Conservation (phyloP, 2,797 vertebrate genomes). For the Characodon lateralis region DNA sequence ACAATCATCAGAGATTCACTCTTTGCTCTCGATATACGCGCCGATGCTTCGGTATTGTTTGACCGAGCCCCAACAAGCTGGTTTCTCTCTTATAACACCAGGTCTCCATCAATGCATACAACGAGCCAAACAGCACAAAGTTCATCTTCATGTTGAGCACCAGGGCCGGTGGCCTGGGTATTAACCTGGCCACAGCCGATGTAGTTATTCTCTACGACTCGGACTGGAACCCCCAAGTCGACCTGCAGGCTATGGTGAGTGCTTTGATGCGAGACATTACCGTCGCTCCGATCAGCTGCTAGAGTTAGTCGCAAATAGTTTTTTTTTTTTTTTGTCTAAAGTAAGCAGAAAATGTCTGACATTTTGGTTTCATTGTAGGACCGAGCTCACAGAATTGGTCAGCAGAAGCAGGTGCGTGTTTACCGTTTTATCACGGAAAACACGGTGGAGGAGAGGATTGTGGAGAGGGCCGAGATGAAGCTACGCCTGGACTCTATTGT, state of each 20-base stretch:
- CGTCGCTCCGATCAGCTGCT: background rate
- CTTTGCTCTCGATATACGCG: too few relatives aligned
- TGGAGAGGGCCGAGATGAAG: conserved; percentile 98
- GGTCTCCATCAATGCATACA: conserved; percentile 95
- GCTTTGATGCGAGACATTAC: background rate
- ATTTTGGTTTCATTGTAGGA: conserved; percentile 78
- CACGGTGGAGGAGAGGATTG: conserved; percentile 97
- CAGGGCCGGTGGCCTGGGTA: conserved; percentile 95
- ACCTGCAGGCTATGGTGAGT: conserved; percentile 97
- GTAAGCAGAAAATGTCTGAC: background rate
- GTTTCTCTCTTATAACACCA: conserved; percentile 55
- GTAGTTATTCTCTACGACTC: conserved; percentile 98
- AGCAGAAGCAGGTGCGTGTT: conserved; percentile 95
- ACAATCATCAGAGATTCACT: too few relatives aligned
- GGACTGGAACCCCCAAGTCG: conserved; percentile 99
- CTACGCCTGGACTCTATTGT: conserved; percentile 97
- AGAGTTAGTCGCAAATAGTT: background rate
- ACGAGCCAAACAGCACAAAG: conserved; percentile 92
- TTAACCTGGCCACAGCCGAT: conserved; percentile 98
- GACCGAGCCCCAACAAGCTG: background rate
- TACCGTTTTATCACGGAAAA: conserved; percentile 98
- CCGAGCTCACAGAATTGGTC: conserved; percentile 97
- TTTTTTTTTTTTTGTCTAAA: background rate
- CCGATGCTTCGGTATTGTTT: background rate
- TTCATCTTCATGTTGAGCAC: conserved; percentile 99